Evolutionary conservation across 1,140 invertebrate genomes (phyloP).

Genomic region (Hyphantria cunea): DNA sequence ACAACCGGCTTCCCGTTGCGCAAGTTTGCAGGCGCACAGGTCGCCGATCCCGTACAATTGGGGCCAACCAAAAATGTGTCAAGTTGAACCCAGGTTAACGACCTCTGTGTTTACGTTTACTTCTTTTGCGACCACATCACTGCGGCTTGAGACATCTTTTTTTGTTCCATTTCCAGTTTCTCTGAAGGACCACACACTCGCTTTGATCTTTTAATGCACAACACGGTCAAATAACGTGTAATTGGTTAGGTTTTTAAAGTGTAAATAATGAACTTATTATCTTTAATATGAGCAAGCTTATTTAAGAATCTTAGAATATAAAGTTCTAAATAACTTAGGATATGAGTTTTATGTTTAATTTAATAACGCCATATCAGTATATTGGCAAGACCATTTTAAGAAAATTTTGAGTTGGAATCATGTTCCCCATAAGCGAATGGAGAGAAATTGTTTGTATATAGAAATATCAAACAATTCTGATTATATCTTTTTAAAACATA

Average conservation of each 20-base stretch:
- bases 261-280: slow-evolving; percentile 17
- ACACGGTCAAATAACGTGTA: slow-evolving; percentile 11
- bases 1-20: slow-evolving; percentile 68
- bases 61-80: slow-evolving; percentile 77
- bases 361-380: background rate
- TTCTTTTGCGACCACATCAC: slow-evolving; percentile 47
- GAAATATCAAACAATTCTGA: too few relatives aligned
- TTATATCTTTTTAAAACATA: too few relatives aligned
- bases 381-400: background rate
- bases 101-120: slow-evolving; percentile 67
- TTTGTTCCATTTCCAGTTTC: slow-evolving; percentile 29
- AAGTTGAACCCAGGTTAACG: slow-evolving; percentile 74
- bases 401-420: background rate
- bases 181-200: slow-evolving; percentile 15
- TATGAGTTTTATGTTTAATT: background rate
- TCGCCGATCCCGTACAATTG: slow-evolving; percentile 72
- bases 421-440: background rate
- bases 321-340: slow-evolving; percentile 7
- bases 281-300: slow-evolving; percentile 16
- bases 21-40: slow-evolving; percentile 50
- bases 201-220: slow-evolving; percentile 28
- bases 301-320: slow-evolving; percentile 4
- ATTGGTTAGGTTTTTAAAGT: slow-evolving; percentile 20
- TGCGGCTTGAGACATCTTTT: slow-evolving; percentile 31
- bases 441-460: too few relatives aligned